A percentile compares a stretch with the other conserved stretches of the same genome.
Evolutionary conservation across 2,113 vertebrate species (phyloP).

Genomic region (Abramis brama): DNA sequence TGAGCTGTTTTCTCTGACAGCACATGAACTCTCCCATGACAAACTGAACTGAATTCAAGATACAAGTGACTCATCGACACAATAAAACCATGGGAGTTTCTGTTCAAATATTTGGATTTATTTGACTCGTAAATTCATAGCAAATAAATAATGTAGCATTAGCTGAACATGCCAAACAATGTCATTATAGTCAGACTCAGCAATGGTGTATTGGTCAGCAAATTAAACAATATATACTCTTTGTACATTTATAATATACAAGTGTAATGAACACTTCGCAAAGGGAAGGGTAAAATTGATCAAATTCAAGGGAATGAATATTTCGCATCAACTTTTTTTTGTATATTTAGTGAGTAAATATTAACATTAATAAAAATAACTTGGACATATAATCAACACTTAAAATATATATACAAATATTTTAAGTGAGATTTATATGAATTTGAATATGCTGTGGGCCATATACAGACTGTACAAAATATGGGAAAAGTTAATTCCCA

Average conservation of each 20-base stretch:
- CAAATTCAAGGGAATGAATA: too few species aligned
- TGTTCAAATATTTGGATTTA: not conserved
- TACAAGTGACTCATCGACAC: conserved; percentile 4
- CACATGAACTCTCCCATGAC: not conserved
- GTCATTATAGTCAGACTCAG: too few species aligned
- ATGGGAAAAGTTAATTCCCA: not conserved
- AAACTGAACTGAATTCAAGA: not conserved
- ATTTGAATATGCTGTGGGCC: not conserved
- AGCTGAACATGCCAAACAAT: too few species aligned
- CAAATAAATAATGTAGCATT: too few species aligned
- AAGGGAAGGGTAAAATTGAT: too few species aligned
- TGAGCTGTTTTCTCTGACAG: not conserved
- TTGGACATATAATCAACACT: not conserved
- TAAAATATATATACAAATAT: not conserved
- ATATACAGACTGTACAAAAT: not conserved
- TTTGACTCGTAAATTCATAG: not conserved
- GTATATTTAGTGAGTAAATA: not conserved
- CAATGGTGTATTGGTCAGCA: too few species aligned
- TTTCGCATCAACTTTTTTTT: not conserved
- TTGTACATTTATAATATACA: not conserved
- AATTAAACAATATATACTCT: not conserved
- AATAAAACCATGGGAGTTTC: conserved; percentile 5
- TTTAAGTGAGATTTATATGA: not conserved
- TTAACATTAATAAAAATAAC: too few species aligned
- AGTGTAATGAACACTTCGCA: not conserved